These are phyloP conservation scores for Coregonus sp. DNA, from an alignment of 2,797 vertebrate species.

Conservation along the genomic window DNA sequence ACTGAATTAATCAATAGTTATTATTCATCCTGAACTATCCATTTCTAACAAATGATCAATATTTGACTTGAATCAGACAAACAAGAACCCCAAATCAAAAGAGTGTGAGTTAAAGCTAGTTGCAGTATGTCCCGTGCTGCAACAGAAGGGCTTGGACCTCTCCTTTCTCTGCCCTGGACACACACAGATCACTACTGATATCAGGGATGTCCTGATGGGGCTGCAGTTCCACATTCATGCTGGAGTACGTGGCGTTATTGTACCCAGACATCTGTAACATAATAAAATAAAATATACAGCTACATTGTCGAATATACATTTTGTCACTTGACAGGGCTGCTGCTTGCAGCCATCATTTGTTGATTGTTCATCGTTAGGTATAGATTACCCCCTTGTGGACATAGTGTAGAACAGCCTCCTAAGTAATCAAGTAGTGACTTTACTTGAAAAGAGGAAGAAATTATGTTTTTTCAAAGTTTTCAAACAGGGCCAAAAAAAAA, in stretches of 20 bases:
- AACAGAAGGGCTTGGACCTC: slow-evolving; percentile 58
- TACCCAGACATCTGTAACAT: slow-evolving; percentile 47
- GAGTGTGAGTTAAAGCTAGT: not conserved
- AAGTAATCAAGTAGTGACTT: not conserved
- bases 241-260: slow-evolving; percentile 51
- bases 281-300: not conserved
- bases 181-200: not conserved
- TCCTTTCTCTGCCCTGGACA: slow-evolving; percentile 35
- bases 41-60: not conserved
- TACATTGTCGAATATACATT: not conserved
- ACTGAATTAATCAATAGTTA: not conserved
- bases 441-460: too few relatives aligned
- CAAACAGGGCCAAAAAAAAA: not conserved
- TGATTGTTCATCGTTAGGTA: not conserved
- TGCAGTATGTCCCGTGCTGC: slow-evolving; percentile 32
- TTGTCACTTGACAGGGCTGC: slow-evolving; percentile 4
- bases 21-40: not conserved
- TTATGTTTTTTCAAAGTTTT: not conserved
- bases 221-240: slow-evolving; percentile 39
- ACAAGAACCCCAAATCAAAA: not conserved
- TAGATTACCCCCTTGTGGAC: slow-evolving; percentile 58
- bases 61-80: not conserved
- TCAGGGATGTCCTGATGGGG: slow-evolving; percentile 32
- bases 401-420: not conserved
- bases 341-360: not conserved